Conservation (phyloP, 2,888 invertebrate species). For the Crossocerus cetratus region DNA sequence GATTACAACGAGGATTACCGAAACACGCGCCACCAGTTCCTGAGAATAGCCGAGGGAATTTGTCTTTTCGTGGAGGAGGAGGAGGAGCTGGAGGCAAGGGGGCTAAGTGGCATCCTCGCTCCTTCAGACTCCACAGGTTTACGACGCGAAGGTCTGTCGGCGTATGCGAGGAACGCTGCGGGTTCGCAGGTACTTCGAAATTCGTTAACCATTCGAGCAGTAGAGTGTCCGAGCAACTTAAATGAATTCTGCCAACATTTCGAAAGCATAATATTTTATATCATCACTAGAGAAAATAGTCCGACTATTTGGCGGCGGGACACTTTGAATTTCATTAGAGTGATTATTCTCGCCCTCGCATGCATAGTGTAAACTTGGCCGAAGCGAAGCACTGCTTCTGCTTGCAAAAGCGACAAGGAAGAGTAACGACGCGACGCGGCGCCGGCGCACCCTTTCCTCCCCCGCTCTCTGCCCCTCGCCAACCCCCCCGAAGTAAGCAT, state of each 20-base stretch:
- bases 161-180: too few species aligned
- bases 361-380: constrained; percentile 38
- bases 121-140: too few species aligned
- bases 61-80: constrained; percentile 50
- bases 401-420: background rate
- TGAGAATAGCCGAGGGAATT: constrained; percentile 49
- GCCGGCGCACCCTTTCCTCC: background rate
- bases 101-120: too few species aligned
- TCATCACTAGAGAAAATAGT: too few species aligned
- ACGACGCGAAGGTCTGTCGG: too few species aligned
- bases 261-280: too few species aligned
- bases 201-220: too few species aligned
- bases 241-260: too few species aligned
- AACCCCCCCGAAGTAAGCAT: constrained; percentile 8
- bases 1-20: constrained; percentile 55
- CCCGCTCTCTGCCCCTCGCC: too few species aligned
- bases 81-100: constrained; percentile 14
- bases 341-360: constrained; percentile 49
- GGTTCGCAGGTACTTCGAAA: too few species aligned
- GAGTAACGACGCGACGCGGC: background rate
- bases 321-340: constrained; percentile 63
- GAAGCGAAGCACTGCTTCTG: constrained; percentile 49
- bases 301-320: background rate
- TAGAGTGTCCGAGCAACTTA: too few species aligned
- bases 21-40: constrained; percentile 39